phyloP scores from a whole-genome alignment of 64 coral and sea anemone species.

The Stylophora pistillata region DNA sequence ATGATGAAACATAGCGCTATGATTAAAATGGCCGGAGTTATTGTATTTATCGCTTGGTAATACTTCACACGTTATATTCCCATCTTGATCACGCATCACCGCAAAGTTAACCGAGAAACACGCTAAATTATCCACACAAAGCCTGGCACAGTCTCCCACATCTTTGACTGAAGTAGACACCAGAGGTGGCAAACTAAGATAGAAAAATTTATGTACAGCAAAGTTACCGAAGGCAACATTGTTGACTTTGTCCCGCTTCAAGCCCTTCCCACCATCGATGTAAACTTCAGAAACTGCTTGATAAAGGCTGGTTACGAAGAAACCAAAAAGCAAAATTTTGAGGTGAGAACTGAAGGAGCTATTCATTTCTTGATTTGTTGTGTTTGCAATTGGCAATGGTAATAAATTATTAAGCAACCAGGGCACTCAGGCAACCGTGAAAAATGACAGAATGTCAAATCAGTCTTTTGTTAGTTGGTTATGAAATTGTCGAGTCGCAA shows the following conservation, averaged over 20 bases:
- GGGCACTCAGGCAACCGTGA: no score
- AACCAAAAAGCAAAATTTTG: neutral
- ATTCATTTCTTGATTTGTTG: no score
- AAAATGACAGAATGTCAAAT: no score
- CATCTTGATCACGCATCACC: neutral
- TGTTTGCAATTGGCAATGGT: no score
- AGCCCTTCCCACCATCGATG: neutral
- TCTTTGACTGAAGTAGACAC: neutral
- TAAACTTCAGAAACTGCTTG: neutral
- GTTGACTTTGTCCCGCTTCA: neutral
- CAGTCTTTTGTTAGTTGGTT: no score
- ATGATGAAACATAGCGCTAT: neutral
- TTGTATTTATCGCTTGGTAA: conserved; percentile 34
- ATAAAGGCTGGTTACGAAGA: neutral
- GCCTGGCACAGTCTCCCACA: neutral
- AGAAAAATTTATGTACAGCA: neutral
- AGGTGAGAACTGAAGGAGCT: no score
- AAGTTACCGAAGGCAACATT: neutral
- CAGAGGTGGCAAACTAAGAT: neutral
- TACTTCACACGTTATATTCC: neutral
- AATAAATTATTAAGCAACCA: no score
- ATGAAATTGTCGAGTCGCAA: no score
- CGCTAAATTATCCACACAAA: conserved; percentile 10
- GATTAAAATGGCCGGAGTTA: neutral
- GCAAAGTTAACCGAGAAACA: conserved; percentile 21